These are phyloP conservation scores for Parochlus steinenii DNA, from an alignment of 2,888 invertebrate species.

Conservation along the genomic window DNA sequence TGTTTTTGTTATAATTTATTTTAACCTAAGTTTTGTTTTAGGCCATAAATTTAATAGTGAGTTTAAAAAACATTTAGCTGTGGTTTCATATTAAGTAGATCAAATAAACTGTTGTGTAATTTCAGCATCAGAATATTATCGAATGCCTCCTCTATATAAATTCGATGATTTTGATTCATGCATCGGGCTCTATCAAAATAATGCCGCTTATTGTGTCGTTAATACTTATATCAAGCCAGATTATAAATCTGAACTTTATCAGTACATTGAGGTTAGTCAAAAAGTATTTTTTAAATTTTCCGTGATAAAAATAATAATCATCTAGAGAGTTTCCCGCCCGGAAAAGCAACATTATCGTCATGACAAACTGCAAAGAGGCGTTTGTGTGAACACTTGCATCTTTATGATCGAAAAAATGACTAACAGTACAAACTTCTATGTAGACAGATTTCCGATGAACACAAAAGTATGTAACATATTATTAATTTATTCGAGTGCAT, in stretches of 20 bases:
- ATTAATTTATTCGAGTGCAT: not conserved
- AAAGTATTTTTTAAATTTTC: too few relatives aligned
- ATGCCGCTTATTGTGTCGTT: conserved; percentile 4
- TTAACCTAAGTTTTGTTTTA: too few relatives aligned
- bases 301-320: too few relatives aligned
- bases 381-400: conserved; percentile 7
- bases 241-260: not conserved
- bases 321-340: conserved; percentile 4
- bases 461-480: conserved; percentile 4
- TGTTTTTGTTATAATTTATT: too few relatives aligned
- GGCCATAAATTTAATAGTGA: too few relatives aligned
- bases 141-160: conserved; percentile 4
- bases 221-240: conserved; percentile 7
- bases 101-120: too few relatives aligned
- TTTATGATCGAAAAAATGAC: not conserved
- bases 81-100: too few relatives aligned
- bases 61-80: too few relatives aligned
- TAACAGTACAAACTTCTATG: too few relatives aligned
- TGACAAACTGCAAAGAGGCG: conserved; percentile 6
- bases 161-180: conserved; percentile 7
- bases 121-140: conserved; percentile 3
- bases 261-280: too few relatives aligned
- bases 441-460: conserved; percentile 2
- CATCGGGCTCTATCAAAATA: conserved; percentile 1
- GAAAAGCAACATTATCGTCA: conserved; percentile 11